Conservation (phyloP, 2,888 invertebrate species). For the Caenorhabditis japonica region DNA sequence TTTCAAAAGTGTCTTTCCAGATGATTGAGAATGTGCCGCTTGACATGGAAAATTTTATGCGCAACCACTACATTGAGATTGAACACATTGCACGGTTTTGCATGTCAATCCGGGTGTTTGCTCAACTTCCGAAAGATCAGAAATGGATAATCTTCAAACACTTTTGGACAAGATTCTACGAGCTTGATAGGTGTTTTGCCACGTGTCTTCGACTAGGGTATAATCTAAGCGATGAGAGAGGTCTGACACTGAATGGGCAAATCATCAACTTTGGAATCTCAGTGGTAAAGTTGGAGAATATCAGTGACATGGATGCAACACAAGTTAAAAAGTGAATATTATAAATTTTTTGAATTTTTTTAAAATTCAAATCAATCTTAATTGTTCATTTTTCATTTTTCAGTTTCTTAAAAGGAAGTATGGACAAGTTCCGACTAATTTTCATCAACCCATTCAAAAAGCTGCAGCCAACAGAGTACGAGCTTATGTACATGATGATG, state of each 20-base stretch:
- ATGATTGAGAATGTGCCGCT: conserved; percentile 41
- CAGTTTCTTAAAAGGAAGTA: conserved; percentile 56
- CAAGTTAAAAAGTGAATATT: conserved; percentile 50
- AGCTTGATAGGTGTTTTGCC: conserved; percentile 58
- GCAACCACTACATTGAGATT: conserved; percentile 58
- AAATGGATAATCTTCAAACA: conserved; percentile 65
- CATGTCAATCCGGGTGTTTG: conserved; percentile 59
- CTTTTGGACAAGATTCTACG: conserved; percentile 60
- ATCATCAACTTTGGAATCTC: conserved; percentile 54
- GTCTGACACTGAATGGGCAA: conserved; percentile 53
- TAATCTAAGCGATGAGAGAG: conserved; percentile 48
- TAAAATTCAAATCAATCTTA: not conserved
- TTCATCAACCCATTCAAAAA: conserved; percentile 62
- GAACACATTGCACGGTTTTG: conserved; percentile 60
- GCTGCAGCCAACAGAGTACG: conserved; percentile 52
- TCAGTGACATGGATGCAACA: conserved; percentile 53
- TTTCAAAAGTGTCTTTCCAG: conserved; percentile 20
- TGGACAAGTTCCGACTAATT: conserved; percentile 47
- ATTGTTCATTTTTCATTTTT: conserved; percentile 2
- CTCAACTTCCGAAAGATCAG: conserved; percentile 52
- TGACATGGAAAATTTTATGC: conserved; percentile 57
- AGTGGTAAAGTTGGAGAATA: conserved; percentile 52
- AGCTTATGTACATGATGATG: conserved; percentile 64
- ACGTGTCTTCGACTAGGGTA: conserved; percentile 55
- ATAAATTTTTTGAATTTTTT: no score